Percentiles rank a stretch among this genome's conserved stretches.
Conservation (phyloP, 2,113 vertebrate genomes). For the Corvus moneduloides region DNA sequence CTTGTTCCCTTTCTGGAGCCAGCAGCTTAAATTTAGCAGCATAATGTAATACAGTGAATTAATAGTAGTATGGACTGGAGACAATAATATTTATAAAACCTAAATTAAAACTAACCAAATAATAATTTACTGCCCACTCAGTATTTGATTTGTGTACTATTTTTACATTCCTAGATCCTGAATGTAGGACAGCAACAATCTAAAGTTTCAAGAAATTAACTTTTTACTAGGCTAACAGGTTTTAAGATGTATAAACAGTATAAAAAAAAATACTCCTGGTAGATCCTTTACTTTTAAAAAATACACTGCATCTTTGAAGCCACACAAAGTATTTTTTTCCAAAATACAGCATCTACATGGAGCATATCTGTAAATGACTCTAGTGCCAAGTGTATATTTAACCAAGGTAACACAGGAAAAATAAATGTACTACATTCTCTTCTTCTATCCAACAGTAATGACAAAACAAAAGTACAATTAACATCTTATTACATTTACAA, state of each 20-base stretch:
- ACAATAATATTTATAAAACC: constrained; percentile 32
- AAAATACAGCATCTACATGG: background rate
- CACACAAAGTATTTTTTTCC: background rate
- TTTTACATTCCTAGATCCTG: background rate
- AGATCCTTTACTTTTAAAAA: background rate
- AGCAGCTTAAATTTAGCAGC: constrained; percentile 3
- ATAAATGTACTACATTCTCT: background rate
- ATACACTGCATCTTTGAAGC: background rate
- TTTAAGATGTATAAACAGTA: background rate
- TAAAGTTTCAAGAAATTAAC: background rate
- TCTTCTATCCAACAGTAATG: background rate
- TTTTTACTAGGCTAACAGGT: background rate
- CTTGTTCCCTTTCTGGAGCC: background rate
- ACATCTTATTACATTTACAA: background rate
- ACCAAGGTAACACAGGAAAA: constrained; percentile 10
- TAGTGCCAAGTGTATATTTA: background rate
- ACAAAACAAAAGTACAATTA: background rate
- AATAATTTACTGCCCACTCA: background rate
- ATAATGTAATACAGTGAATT: background rate
- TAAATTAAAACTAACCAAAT: constrained; percentile 25
- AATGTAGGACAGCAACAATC: background rate
- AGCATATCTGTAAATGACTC: background rate
- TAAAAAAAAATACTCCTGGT: background rate
- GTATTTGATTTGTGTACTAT: background rate
- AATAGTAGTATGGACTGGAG: background rate